Conservation (phyloP, 2,797 vertebrate species). For the Diceros bicornis region DNA sequence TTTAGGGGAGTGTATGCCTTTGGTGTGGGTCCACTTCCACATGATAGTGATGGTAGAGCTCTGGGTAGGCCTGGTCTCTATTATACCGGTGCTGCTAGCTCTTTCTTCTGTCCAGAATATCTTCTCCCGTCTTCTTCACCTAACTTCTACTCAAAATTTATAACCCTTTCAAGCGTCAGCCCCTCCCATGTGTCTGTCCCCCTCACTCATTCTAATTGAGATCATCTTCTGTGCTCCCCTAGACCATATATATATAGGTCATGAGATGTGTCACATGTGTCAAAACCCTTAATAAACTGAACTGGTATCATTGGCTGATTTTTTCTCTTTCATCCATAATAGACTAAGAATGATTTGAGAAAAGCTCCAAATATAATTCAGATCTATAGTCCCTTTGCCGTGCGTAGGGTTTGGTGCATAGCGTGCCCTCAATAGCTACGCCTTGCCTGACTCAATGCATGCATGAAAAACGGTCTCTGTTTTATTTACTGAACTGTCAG, state of each 20-base stretch:
- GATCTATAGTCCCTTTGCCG: background rate
- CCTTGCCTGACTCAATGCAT: background rate
- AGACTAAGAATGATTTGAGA: background rate
- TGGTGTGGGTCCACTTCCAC: background rate
- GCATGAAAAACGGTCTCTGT: background rate
- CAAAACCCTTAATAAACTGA: background rate
- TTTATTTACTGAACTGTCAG: background rate
- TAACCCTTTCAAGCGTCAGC: background rate
- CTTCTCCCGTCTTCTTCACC: background rate
- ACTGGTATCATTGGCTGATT: background rate
- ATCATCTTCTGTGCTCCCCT: background rate
- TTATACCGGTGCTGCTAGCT: background rate
- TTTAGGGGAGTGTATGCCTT: background rate
- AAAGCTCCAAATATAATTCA: background rate
- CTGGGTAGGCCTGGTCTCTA: background rate
- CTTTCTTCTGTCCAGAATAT: background rate
- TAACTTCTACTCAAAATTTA: background rate
- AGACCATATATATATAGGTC: background rate
- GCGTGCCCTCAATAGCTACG: accelerated
- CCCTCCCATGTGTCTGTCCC: background rate
- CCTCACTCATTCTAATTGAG: background rate
- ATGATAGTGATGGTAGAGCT: accelerated
- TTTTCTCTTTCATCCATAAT: background rate
- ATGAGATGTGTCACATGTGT: background rate
- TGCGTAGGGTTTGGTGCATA: background rate